These are phyloP conservation scores for Tetramorium simillimum DNA, from an alignment of 1,140 invertebrate genomes.

Conservation along the genomic window DNA sequence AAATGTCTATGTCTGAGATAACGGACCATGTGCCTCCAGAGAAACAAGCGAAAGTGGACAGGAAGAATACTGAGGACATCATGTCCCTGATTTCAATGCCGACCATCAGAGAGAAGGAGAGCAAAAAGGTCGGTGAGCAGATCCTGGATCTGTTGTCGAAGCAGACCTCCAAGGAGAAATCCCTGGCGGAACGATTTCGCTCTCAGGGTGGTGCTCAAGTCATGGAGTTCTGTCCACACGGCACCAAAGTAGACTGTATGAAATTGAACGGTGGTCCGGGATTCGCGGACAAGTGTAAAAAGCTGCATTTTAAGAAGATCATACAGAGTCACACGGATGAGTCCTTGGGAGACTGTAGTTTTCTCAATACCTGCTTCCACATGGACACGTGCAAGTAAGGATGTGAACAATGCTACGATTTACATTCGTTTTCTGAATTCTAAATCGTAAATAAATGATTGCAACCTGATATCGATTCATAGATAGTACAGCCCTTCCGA, in stretches of 20 bases:
- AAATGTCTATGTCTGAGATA: constrained; percentile 76
- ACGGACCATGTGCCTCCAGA: constrained; percentile 78
- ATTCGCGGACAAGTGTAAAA: constrained; percentile 90
- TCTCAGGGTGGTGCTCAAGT: constrained; percentile 97
- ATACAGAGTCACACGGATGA: constrained; percentile 99
- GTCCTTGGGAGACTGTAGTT: constrained; percentile 97
- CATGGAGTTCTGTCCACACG: constrained; percentile 98
- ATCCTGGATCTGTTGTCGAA: constrained; percentile 97
- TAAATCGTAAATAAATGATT: background rate
- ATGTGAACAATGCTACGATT: background rate
- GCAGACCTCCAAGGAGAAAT: constrained; percentile 98
- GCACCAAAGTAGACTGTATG: constrained; percentile 95
- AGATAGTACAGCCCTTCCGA: background rate
- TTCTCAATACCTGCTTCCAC: constrained; percentile 99
- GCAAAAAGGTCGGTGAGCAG: constrained; percentile 98
- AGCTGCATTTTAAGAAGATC: constrained; percentile 98
- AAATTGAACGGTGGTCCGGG: constrained; percentile 86
- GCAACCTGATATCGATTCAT: background rate
- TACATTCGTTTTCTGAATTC: background rate
- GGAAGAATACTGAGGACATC: constrained; percentile 82
- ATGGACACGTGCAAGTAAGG: constrained; percentile 98
- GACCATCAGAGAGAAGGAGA: constrained; percentile 97
- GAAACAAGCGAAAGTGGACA: constrained; percentile 79
- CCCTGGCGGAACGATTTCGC: constrained; percentile 96
- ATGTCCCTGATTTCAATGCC: constrained; percentile 96